Percentiles rank a stretch among this genome's conserved stretches.
These are phyloP conservation scores for Phalacrocorax pelagicus DNA, from an alignment of 2,113 vertebrate genomes.

Conservation along the genomic window DNA sequence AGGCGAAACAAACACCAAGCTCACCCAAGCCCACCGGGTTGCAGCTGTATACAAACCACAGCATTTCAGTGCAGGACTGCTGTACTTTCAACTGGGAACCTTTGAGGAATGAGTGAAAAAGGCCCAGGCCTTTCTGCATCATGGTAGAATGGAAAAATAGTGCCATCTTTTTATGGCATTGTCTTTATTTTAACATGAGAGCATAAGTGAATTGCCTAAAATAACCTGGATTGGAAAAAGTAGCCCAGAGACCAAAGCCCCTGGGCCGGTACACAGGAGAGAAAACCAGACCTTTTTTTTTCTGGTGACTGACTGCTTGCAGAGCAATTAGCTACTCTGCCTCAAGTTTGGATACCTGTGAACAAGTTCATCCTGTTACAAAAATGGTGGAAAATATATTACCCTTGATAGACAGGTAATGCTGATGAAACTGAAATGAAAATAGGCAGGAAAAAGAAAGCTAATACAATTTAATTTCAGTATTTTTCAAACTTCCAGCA, in stretches of 20 bases:
- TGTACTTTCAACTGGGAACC: background rate
- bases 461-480: background rate
- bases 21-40: background rate
- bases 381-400: background rate
- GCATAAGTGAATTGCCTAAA: background rate
- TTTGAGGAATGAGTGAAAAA: background rate
- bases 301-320: background rate
- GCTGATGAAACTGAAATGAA: background rate
- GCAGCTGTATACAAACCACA: accelerated
- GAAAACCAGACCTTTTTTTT: background rate
- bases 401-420: accelerated
- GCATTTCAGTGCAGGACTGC: background rate
- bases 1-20: background rate
- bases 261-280: background rate
- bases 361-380: background rate
- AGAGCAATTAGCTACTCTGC: background rate
- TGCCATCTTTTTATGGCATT: background rate
- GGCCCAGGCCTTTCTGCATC: background rate
- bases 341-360: background rate
- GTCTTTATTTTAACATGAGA: background rate
- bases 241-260: background rate
- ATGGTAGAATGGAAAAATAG: background rate
- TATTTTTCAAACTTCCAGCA: background rate
- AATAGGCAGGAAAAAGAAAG: background rate
- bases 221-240: background rate